These are phyloP conservation scores for Anneissia japonica DNA, from an alignment of 35 echinoderm and acorn worm genomes.

Conservation along the genomic window DNA sequence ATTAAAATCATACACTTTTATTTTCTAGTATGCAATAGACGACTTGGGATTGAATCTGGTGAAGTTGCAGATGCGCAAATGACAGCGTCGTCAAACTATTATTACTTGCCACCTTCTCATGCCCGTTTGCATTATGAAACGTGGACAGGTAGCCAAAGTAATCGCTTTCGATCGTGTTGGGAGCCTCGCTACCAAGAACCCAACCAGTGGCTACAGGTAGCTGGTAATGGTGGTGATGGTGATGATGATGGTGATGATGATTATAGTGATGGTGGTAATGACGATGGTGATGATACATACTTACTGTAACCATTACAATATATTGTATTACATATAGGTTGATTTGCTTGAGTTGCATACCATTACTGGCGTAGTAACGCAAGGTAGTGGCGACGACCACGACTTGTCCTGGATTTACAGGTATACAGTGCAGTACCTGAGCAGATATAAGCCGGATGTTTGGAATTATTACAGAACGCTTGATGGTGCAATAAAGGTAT, in stretches of 20 bases:
- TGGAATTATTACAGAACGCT: conserved; percentile 35
- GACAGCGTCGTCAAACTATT: conserved; percentile 12
- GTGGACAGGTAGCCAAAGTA: not conserved
- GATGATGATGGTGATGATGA: not conserved
- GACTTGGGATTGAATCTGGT: conserved; percentile 66
- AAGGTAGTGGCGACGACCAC: conserved; percentile 39
- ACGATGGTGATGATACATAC: not conserved
- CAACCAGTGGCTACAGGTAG: conserved; percentile 53
- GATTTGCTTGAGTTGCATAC: conserved; percentile 47
- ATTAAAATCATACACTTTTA: no score
- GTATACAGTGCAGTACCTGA: conserved; percentile 36
- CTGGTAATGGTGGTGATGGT: not conserved
- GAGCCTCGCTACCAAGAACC: conserved; percentile 6
- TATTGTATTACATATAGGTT: conserved; percentile 4
- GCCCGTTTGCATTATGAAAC: conserved; percentile 38
- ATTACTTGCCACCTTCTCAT: not conserved
- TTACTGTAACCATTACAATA: not conserved
- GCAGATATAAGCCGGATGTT: not conserved
- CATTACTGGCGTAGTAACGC: conserved; percentile 65
- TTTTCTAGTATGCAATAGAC: conserved; percentile 40
- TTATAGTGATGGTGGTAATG: not conserved
- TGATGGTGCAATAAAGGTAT: conserved; percentile 58
- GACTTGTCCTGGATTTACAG: conserved; percentile 36
- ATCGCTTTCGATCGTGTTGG: conserved; percentile 25
- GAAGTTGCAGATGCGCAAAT: conserved; percentile 56